phyloP scores from a whole-genome alignment of 2,888 invertebrate species.

The Mesorhabditis belari region DNA sequence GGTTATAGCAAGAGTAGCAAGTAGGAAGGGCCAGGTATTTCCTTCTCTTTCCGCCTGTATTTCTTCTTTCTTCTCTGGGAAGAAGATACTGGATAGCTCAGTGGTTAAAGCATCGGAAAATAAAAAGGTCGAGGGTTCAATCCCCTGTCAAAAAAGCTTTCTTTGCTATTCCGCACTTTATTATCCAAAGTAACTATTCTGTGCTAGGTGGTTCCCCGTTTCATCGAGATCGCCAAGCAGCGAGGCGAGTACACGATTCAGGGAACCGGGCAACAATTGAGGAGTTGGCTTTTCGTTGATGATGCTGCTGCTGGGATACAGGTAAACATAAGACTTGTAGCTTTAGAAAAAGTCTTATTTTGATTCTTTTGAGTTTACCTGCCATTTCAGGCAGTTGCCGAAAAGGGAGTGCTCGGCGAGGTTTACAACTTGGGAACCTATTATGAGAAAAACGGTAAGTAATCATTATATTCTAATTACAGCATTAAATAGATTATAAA shows the following conservation, averaged over 20 bases:
- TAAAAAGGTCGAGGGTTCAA: too few species aligned
- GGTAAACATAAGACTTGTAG: not conserved
- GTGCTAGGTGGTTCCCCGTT: conserved; percentile 41
- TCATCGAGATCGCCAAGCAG: conserved; percentile 46
- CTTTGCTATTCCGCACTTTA: not conserved
- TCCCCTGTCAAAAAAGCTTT: too few species aligned
- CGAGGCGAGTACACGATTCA: conserved; percentile 47
- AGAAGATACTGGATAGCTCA: too few species aligned
- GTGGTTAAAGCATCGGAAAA: too few species aligned
- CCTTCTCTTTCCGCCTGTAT: too few species aligned
- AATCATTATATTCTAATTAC: too few species aligned
- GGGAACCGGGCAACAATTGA: conserved; percentile 43
- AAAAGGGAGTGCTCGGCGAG: conserved; percentile 40
- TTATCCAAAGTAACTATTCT: not conserved
- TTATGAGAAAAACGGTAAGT: conserved; percentile 45
- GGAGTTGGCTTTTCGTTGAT: conserved; percentile 49
- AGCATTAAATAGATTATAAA: conserved; percentile 2
- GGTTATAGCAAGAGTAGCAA: too few species aligned
- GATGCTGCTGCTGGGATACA: conserved; percentile 43
- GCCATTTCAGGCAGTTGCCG: conserved; percentile 36
- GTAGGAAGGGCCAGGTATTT: too few species aligned
- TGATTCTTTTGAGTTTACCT: too few species aligned
- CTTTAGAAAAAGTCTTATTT: not conserved
- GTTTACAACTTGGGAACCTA: conserved; percentile 51
- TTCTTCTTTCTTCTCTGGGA: too few species aligned